These are phyloP conservation scores for Terrapene triunguis DNA, from an alignment of 2,113 vertebrate genomes.

Conservation along the genomic window DNA sequence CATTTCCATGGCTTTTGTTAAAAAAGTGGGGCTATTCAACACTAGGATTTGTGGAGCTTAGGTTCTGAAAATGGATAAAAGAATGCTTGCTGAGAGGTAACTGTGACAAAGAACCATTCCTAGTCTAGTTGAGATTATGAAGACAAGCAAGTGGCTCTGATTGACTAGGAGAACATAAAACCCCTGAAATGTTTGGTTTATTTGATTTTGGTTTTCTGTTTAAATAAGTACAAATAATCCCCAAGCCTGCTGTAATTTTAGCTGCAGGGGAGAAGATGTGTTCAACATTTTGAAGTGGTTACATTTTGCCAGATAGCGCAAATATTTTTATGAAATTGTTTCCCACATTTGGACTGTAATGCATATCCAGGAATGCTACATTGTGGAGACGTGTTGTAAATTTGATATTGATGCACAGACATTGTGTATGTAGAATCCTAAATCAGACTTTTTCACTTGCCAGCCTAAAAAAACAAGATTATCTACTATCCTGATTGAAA, in stretches of 20 bases:
- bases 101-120: neutral
- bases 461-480: rapidly evolving
- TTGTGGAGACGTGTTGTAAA: neutral
- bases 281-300: neutral
- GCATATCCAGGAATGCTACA: neutral
- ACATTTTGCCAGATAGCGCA: neutral
- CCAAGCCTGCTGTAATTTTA: neutral
- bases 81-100: too few species aligned
- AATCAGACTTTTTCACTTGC: neutral
- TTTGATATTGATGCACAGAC: neutral
- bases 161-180: neutral
- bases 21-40: neutral
- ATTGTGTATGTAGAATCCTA: neutral
- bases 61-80: neutral
- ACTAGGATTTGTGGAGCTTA: neutral
- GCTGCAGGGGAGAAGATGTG: neutral
- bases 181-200: neutral
- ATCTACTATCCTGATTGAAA: neutral
- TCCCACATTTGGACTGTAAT: neutral
- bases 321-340: neutral
- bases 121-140: neutral
- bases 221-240: neutral
- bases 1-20: neutral
- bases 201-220: neutral
- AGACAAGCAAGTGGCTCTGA: neutral